These are phyloP conservation scores for Lottia gigantea DNA, from an alignment of 2,888 invertebrate genomes.

Conservation along the genomic window DNA sequence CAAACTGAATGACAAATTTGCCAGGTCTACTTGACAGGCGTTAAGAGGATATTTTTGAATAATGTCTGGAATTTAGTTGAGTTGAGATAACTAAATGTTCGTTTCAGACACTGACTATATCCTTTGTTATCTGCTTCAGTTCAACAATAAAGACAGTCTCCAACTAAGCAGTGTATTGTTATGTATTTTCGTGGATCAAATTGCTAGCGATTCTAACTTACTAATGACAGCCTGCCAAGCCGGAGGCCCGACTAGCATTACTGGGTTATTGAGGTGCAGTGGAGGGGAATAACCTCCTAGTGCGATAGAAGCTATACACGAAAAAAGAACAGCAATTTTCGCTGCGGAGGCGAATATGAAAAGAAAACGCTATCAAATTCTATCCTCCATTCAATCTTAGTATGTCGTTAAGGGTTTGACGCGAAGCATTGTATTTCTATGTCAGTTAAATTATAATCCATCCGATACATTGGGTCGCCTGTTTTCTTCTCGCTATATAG, in stretches of 20 bases:
- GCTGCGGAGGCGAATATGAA: conserved; percentile 16
- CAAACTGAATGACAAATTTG: too few relatives aligned
- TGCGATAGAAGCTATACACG: conserved; percentile 7
- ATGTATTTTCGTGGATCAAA: background rate
- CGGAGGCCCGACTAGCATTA: background rate
- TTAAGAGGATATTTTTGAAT: too few relatives aligned
- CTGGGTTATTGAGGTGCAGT: background rate
- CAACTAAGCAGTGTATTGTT: background rate
- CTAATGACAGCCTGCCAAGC: conserved; percentile 25
- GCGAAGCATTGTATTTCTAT: conserved; percentile 19
- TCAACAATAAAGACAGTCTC: background rate
- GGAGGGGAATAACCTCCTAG: conserved; percentile 5
- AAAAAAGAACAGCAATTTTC: conserved; percentile 26
- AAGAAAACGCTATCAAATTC: conserved; percentile 21
- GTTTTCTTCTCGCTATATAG: conserved; percentile 1
- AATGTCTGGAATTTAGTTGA: too few relatives aligned
- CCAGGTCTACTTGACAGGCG: too few relatives aligned
- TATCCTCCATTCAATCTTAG: conserved; percentile 10
- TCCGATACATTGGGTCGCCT: background rate
- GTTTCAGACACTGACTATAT: background rate
- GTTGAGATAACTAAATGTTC: too few relatives aligned
- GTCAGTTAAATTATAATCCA: conserved; percentile 17
- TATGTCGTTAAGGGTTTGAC: conserved; percentile 13
- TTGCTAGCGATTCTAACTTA: conserved; percentile 11
- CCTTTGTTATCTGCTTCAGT: conserved; percentile 4